Percentiles rank a stretch among this genome's conserved stretches.
These are phyloP conservation scores for Eclectus roratus DNA, from an alignment of 2,113 vertebrate genomes.

Conservation along the genomic window DNA sequence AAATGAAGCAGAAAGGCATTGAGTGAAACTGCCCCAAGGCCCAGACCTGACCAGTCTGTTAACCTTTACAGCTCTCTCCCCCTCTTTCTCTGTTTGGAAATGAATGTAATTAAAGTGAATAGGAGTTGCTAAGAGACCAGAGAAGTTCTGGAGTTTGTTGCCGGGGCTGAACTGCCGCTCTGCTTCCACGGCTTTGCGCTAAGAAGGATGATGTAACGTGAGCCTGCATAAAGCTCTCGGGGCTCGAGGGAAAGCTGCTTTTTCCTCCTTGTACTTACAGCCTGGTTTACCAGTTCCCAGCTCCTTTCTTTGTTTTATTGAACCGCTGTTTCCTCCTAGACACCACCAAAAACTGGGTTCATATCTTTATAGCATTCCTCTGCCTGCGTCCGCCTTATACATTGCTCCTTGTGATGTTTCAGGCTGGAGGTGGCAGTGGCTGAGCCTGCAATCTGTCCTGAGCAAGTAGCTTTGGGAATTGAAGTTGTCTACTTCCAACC, in stretches of 20 bases:
- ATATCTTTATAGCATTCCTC: neutral
- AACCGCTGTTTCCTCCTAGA: neutral
- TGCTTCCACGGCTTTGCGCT: neutral
- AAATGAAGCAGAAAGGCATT: neutral
- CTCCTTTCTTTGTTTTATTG: neutral
- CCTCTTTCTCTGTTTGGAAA: conserved; percentile 31
- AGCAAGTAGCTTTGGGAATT: neutral
- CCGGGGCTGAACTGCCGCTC: conserved; percentile 11
- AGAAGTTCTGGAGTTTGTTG: conserved; percentile 57
- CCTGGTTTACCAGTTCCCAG: neutral
- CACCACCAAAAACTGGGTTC: fast-evolving
- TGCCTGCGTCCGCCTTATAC: neutral
- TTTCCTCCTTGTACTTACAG: neutral
- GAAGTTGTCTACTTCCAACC: neutral
- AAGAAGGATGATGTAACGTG: neutral
- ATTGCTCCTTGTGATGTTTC: neutral
- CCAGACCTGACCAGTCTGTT: neutral
- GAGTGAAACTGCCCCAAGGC: neutral
- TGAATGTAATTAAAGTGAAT: conserved; percentile 54
- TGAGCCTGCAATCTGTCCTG: neutral
- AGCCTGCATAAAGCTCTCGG: neutral
- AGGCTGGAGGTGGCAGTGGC: neutral
- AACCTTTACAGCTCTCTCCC: conserved; percentile 8
- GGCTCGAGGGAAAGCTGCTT: neutral
- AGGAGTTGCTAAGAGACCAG: conserved; percentile 62